Base-by-base conservation (phyloP, 1,140 invertebrate genomes). In the Zeugodacus cucurbitae region DNA sequence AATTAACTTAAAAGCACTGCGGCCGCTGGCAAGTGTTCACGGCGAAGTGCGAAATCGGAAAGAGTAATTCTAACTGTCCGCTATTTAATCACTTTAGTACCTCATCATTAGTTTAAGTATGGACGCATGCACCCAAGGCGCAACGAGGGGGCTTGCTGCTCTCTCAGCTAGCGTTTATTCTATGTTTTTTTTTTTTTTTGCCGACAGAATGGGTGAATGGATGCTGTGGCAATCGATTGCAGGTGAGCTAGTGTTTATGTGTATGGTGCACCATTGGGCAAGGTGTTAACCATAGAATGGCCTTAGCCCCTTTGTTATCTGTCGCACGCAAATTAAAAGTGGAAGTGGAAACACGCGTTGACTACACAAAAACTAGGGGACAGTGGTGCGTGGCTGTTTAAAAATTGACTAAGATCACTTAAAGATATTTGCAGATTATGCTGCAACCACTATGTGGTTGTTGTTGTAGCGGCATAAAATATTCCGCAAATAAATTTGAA, bases 31-130 rank as follows among this genome's bases (percentile, higher is more conserved):
- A 74, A 26, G 41, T 48, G 74, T 26, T 4, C 41, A 48, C 44
- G 22, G 22, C 26, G 34, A 82, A 82, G 37, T 48, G 44, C 44
- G 44, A 34, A 26, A 41, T 82, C 37, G 41, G 44, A 82, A 48
- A 48, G 22, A 26, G 74, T 29, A 44, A 26, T 48, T 82, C 74
- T 20, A 82, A 29, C 44, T 82, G 22, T 26, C 74, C n/a, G 22
- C 20, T 48, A 82, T 82, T 82, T 82, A 82, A 82, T 82, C 74
- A 34, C 74, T 82, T 82, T 82, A 48, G 44, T 82, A 82, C 74
- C 74, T 82, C 74, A 82, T 82, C 37, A 82, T 82, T 82, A 82
- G 44, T 82, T 82, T n/a, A 78, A 78, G 37, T 48, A 48, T 82
- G 74, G 20, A 74, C 20, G 32, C 5, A 34, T 41, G 34, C 17